phyloP scores from a whole-genome alignment of 2,888 invertebrate genomes.

The Drosophila hamatofila region DNA sequence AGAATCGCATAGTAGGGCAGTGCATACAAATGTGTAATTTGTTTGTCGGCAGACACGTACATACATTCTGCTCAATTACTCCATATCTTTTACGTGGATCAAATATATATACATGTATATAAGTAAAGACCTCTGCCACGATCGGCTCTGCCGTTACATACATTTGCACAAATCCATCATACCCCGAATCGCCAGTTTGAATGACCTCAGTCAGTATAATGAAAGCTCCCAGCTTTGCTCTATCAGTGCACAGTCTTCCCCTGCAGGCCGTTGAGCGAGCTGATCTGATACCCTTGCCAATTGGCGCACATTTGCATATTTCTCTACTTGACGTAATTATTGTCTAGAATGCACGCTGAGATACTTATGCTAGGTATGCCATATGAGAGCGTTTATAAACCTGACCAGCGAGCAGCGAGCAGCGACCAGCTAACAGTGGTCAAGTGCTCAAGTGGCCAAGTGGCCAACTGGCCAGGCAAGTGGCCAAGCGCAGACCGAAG shows the following conservation, averaged over 20 bases:
- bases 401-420: neutral
- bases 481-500: neutral
- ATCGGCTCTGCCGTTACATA: neutral
- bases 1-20: neutral
- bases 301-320: slow-evolving; percentile 5
- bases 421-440: neutral
- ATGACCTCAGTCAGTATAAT: neutral
- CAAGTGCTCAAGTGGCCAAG: slow-evolving; percentile 17
- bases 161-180: neutral
- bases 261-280: too few species aligned
- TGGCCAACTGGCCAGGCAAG: slow-evolving; percentile 15
- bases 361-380: slow-evolving; percentile 3
- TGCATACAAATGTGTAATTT: neutral
- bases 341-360: slow-evolving; percentile 18
- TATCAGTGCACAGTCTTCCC: too few species aligned
- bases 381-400: slow-evolving; percentile 1
- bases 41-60: too few species aligned
- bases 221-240: neutral
- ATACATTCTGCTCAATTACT: too few species aligned
- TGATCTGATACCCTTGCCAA: neutral
- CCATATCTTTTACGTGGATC: too few species aligned
- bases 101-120: neutral
- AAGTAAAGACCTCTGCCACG: neutral
- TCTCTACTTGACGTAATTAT: slow-evolving; percentile 14
- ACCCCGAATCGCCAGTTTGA: neutral